Evolutionary conservation across 2,797 vertebrate species (phyloP), one percentile per base, ranked within the genome.

Genomic region (Crenuchus spilurus): DNA sequence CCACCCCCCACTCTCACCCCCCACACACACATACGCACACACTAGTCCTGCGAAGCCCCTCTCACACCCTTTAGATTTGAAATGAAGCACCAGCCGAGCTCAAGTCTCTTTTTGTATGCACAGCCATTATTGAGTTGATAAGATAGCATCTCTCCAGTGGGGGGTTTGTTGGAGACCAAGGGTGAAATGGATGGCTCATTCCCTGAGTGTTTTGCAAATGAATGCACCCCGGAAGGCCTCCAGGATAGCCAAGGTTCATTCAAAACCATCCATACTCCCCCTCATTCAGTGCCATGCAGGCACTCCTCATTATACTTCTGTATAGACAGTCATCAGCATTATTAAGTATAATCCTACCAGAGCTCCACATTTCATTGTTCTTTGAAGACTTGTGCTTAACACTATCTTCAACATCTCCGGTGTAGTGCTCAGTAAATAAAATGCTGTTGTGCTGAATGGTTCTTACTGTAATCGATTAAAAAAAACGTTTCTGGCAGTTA

Each of bases 181-280:
- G 86, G 83, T 79, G 83, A 83, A 80, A 78, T 28, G 78, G 86
- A 88, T 74, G 84, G 82, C 81, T 89, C 84, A 84, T 87, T 83
- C 82, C 78, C 86, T 85, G 85, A 85, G 78, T 81, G 81, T 86
- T 88, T 91, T 85, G 86, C 90, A 93, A 92, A 87, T 91, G 87
- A 93, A 91, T 91, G 86, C 86, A 81, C 77, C 76, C 82, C 63
- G 79, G 81, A 85, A 82, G 81, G 78, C 82, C 87, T 89, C 89
- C 79, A 79, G 76, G 78, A 82, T 61, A 73, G 74, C 77, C 79
- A 75, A 74, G 82, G 76, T 87, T 89, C 82, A 80, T 75, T 85
- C 75, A 78, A 24, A 73, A 67, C 54, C 78, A 81, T 74, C 44
- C 44, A n/a, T 55, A 42, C 70, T 2, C 55, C 55, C 77, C 68